These are phyloP conservation scores for Cyprinodon variegatus DNA, from an alignment of 2,113 vertebrate species.

Conservation along the genomic window DNA sequence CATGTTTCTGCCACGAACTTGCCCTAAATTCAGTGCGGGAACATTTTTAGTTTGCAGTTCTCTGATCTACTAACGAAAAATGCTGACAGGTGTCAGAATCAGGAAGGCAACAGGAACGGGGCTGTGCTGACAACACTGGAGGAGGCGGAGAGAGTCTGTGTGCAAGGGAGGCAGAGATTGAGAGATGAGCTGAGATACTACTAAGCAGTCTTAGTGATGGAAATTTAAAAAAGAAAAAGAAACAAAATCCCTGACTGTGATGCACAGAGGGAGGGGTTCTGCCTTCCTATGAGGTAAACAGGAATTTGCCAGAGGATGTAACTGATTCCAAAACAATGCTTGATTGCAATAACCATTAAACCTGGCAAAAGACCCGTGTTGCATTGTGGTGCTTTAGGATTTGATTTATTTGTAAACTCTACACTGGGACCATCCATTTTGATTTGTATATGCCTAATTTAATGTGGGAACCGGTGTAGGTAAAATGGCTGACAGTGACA, in stretches of 20 bases:
- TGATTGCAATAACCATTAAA: conserved; percentile 72
- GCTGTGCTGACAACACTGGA: conserved; percentile 72
- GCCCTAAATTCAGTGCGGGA: conserved; percentile 76
- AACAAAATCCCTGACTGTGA: conserved; percentile 70
- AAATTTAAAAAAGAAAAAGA: conserved; percentile 63
- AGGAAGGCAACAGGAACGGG: conserved; percentile 69
- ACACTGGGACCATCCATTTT: conserved; percentile 72
- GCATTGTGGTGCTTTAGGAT: conserved; percentile 58
- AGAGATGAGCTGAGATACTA: conserved; percentile 72
- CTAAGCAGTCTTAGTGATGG: conserved; percentile 70
- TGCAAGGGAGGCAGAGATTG: conserved; percentile 64
- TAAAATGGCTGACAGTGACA: conserved; percentile 78
- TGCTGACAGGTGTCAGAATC: conserved; percentile 81
- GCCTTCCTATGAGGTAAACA: conserved; percentile 40
- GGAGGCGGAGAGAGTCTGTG: conserved; percentile 34
- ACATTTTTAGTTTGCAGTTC: conserved; percentile 75
- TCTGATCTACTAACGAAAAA: conserved; percentile 80
- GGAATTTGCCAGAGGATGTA: conserved; percentile 53
- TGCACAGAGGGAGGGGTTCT: conserved; percentile 41
- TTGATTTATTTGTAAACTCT: conserved; percentile 64
- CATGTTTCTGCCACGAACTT: conserved; percentile 71
- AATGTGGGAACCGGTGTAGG: conserved; percentile 66
- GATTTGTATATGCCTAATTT: conserved; percentile 74
- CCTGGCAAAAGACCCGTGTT: conserved; percentile 50
- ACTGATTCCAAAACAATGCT: conserved; percentile 67